A percentile compares a stretch with the other conserved stretches of the same genome.
Conservation (phyloP, 2,113 vertebrate genomes). For the Mus pahari region DNA sequence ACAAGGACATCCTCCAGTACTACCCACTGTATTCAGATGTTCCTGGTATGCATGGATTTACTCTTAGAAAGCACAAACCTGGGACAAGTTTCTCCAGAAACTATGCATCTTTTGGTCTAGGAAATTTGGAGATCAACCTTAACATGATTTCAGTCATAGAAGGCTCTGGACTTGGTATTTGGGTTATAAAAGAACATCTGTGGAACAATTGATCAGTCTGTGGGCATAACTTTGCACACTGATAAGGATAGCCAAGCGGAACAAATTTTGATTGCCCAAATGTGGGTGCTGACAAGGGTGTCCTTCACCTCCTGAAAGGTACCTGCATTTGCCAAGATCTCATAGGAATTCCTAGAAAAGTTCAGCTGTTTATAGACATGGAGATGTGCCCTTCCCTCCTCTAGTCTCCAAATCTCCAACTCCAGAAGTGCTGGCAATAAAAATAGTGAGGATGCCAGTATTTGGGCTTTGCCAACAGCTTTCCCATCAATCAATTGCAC, state of each 20-base stretch:
- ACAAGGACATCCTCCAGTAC: background rate
- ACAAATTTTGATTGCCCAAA: constrained; percentile 56
- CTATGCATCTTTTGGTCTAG: background rate
- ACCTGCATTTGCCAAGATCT: background rate
- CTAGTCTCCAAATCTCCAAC: background rate
- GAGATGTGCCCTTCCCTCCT: accelerated
- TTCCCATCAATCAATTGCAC: background rate
- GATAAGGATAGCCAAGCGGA: constrained; percentile 65
- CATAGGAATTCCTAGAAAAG: background rate
- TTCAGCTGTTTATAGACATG: background rate
- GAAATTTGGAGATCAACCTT: background rate
- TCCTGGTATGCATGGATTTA: background rate
- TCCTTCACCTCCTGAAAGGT: constrained; percentile 55
- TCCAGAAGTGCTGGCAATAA: background rate
- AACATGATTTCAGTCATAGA: background rate
- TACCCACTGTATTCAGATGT: background rate
- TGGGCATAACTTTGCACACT: constrained; percentile 61
- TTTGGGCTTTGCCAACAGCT: background rate
- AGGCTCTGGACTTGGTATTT: constrained; percentile 44
- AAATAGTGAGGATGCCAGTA: background rate
- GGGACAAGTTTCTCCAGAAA: background rate
- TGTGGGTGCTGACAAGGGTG: constrained; percentile 3
- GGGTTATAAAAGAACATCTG: constrained; percentile 63
- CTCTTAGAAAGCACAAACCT: background rate
- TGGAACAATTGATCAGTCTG: constrained; percentile 68